Percentiles rank a stretch among this genome's conserved stretches.
These are phyloP conservation scores for Dinocampus coccinellae DNA, from an alignment of 2,888 invertebrate genomes.

Conservation along the genomic window DNA sequence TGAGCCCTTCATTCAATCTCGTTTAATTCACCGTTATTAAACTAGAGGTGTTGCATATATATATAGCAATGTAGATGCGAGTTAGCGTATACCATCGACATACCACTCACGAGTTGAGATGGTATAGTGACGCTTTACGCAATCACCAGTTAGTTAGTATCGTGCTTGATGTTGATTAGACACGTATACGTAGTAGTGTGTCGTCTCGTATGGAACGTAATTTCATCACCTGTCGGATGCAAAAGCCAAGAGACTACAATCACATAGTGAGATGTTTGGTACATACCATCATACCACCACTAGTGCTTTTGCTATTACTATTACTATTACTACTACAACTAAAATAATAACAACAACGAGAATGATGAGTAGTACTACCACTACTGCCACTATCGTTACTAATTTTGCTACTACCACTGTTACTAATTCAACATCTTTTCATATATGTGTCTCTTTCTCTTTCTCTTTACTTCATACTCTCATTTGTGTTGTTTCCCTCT, in stretches of 20 bases:
- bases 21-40: neutral
- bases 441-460: neutral
- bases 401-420: no score
- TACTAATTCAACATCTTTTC: neutral
- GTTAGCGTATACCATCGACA: neutral
- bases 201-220: slow-evolving; percentile 33
- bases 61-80: neutral
- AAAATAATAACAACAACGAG: no score
- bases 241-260: slow-evolving; percentile 27
- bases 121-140: slow-evolving; percentile 11
- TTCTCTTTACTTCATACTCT: neutral
- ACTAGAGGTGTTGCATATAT: neutral
- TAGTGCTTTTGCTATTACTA: neutral
- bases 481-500: neutral
- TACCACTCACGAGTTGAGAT: slow-evolving; percentile 5
- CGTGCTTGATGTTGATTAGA: slow-evolving; percentile 47
- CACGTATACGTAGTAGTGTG: slow-evolving; percentile 41
- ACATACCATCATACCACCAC: neutral
- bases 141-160: slow-evolving; percentile 44
- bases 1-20: neutral
- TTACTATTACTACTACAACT: neutral
- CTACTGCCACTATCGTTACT: no score
- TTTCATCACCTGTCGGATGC: slow-evolving; percentile 44
- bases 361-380: no score
- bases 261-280: slow-evolving; percentile 13